Conservation (phyloP, 1,140 invertebrate species). For the Hylaeus volcanicus region DNA sequence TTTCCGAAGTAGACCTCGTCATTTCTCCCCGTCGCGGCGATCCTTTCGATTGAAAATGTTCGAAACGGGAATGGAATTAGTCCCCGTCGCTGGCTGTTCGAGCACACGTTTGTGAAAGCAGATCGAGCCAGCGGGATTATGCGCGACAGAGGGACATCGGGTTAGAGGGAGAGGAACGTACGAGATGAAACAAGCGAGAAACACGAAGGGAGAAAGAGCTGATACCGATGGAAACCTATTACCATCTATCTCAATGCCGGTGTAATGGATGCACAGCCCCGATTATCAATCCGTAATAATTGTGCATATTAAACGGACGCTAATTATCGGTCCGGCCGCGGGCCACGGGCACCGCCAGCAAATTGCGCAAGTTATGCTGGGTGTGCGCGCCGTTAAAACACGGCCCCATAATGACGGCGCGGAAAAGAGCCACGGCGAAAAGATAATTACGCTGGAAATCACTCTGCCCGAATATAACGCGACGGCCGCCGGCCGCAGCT, state of each 20-base stretch:
- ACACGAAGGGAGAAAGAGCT: conserved; percentile 41
- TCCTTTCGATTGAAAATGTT: conserved; percentile 20
- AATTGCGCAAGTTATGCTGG: conserved; percentile 60
- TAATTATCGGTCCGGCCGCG: conserved; percentile 71
- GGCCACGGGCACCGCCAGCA: conserved; percentile 51
- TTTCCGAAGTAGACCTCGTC: too few species aligned
- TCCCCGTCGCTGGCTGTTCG: conserved; percentile 29
- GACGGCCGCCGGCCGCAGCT: not conserved
- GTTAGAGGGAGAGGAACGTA: not conserved
- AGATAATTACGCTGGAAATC: conserved; percentile 51
- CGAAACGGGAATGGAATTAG: conserved; percentile 22
- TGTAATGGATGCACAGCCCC: conserved; percentile 68
- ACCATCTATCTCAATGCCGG: conserved; percentile 70
- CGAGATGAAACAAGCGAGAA: conserved; percentile 21
- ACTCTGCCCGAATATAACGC: conserved; percentile 27
- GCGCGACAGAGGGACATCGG: not conserved
- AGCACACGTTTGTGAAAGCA: conserved; percentile 38
- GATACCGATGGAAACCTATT: conserved; percentile 72
- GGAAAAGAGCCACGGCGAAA: conserved; percentile 51
- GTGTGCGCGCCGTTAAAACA: conserved; percentile 49
- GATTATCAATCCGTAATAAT: conserved; percentile 79
- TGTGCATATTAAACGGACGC: conserved; percentile 74
- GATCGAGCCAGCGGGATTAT: conserved; percentile 26
- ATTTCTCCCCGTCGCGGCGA: not conserved
- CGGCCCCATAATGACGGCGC: conserved; percentile 32